Evolutionary conservation across 2,888 invertebrate genomes (phyloP).

Genomic region (Galeopsomyia nigrocyanea): DNA sequence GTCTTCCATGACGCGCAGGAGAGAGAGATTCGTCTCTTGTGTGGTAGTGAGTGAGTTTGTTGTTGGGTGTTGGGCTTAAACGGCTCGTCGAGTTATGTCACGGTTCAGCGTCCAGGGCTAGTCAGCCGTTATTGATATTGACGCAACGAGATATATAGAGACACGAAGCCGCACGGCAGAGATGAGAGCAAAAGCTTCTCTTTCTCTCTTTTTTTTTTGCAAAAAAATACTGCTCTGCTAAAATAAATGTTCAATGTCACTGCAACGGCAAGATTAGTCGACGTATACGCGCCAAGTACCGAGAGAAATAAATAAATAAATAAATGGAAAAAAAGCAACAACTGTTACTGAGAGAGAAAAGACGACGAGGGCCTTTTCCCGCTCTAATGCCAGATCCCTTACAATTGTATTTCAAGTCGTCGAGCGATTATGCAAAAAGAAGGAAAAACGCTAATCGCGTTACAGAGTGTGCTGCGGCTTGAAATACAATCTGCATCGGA

Average conservation of each 20-base stretch:
- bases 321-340: constrained; percentile 44
- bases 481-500: too few species aligned
- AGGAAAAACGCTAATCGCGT: too few species aligned
- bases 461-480: too few species aligned
- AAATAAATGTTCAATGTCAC: constrained; percentile 50
- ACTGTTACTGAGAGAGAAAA: constrained; percentile 7
- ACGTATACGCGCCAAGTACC: constrained; percentile 38
- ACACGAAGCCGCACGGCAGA: too few species aligned
- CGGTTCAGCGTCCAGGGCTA: constrained; percentile 47
- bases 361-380: constrained; percentile 11
- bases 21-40: constrained; percentile 36
- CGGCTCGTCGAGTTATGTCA: constrained; percentile 26
- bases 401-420: background rate
- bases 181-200: constrained; percentile 10
- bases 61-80: too few species aligned
- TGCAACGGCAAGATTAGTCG: constrained; percentile 50
- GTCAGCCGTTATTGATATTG: constrained; percentile 49
- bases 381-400: too few species aligned
- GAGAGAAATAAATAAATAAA: constrained; percentile 24
- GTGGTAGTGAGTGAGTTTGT: too few species aligned
- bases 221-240: background rate
- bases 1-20: constrained; percentile 46
- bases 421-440: too few species aligned
- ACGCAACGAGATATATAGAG: constrained; percentile 39
- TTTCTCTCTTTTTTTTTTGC: too few species aligned